These are phyloP conservation scores for Zaprionus kolodkinae DNA, from an alignment of 1,140 invertebrate genomes.

Conservation along the genomic window DNA sequence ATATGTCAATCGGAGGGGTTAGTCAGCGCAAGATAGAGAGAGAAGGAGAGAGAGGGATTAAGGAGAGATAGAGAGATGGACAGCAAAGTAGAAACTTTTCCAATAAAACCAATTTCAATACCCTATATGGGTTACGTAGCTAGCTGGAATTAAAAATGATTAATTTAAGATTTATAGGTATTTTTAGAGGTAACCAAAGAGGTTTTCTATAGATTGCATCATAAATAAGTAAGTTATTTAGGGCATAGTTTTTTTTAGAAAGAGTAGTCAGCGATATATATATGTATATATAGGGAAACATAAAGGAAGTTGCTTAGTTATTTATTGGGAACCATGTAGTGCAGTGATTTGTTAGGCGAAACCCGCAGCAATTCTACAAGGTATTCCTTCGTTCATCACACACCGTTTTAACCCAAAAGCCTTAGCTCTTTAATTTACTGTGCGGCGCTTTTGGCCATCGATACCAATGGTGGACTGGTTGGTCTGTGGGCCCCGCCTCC, in stretches of 20 bases:
- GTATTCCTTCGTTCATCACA: neutral
- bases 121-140: neutral
- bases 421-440: constrained; percentile 63
- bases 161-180: constrained; percentile 2
- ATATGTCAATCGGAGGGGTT: constrained; percentile 44
- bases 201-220: neutral
- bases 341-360: neutral
- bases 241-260: neutral
- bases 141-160: neutral
- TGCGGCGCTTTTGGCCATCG: constrained; percentile 32
- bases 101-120: constrained; percentile 54
- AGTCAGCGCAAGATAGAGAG: neutral
- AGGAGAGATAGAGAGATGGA: neutral
- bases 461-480: constrained; percentile 34
- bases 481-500: neutral
- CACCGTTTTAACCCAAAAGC: constrained; percentile 23
- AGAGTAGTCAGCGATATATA: no score
- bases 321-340: neutral
- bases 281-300: no score
- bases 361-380: neutral
- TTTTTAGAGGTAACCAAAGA: neutral
- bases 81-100: constrained; percentile 51
- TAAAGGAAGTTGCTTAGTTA: neutral
- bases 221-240: neutral
- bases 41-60: neutral